These are phyloP conservation scores for Heliconius ethilla DNA, from an alignment of 2,888 invertebrate species.

Conservation along the genomic window DNA sequence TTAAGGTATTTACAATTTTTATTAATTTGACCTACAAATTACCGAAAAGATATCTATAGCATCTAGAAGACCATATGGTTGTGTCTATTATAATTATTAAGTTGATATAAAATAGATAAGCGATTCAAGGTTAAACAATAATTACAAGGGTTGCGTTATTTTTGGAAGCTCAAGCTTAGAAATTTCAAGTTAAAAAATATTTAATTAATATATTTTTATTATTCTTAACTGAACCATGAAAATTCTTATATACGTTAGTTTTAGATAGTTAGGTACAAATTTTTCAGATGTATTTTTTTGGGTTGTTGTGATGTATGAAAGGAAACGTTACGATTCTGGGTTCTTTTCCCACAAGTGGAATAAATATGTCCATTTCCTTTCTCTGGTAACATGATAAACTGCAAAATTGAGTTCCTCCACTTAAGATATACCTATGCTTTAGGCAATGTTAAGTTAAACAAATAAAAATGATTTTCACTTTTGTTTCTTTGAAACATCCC, in stretches of 20 bases:
- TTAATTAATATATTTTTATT: background rate
- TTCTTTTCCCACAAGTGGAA: background rate
- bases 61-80: constrained; percentile 10
- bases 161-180: background rate
- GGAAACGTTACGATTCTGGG: no score
- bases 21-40: constrained; percentile 7
- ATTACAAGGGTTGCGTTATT: background rate
- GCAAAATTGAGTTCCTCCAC: no score
- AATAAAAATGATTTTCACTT: no score
- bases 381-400: background rate
- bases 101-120: background rate
- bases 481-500: no score
- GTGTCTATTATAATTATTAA: background rate
- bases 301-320: no score
- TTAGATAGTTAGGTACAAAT: no score
- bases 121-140: background rate
- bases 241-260: no score
- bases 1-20: background rate
- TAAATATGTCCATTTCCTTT: background rate
- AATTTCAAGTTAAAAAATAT: background rate
- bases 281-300: no score
- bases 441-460: no score
- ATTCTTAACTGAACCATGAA: no score
- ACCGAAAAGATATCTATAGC: background rate
- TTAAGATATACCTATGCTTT: no score